Percentiles rank a stretch among this genome's conserved stretches.
Evolutionary conservation across 2,113 vertebrate species (phyloP).

Genomic region (Gopherus flavomarginatus): DNA sequence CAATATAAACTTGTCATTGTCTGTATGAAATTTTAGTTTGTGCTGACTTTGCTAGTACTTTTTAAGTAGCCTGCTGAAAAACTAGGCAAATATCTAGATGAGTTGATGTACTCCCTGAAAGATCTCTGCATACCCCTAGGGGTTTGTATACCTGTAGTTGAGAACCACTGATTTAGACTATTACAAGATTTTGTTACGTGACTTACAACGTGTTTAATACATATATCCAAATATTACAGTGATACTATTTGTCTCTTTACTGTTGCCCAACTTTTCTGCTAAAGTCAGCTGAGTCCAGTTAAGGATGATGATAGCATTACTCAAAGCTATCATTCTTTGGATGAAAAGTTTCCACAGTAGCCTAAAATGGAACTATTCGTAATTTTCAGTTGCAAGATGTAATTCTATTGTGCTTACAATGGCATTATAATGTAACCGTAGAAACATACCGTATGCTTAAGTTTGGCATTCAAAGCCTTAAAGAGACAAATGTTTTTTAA

Average conservation of each 20-base stretch:
- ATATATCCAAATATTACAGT: not conserved
- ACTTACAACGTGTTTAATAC: not conserved
- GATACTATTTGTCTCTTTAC: not conserved
- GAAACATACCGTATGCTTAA: not conserved
- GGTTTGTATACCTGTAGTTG: too few relatives aligned
- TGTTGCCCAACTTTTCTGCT: slow-evolving; percentile 1
- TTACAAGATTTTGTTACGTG: not conserved
- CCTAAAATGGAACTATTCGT: not conserved
- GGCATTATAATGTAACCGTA: not conserved
- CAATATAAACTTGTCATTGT: too few relatives aligned
- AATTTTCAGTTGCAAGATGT: not conserved
- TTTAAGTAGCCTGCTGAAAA: too few relatives aligned
- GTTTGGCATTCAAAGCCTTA: not conserved
- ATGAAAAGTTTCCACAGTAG: not conserved
- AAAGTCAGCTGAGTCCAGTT: slow-evolving; percentile 2
- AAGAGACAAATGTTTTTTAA: too few relatives aligned
- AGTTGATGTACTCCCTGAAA: too few relatives aligned
- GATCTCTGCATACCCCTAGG: too few relatives aligned
- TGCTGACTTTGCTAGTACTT: too few relatives aligned
- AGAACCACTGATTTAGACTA: not conserved
- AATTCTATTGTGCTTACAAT: not conserved
- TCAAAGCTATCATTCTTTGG: not conserved
- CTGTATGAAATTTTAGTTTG: too few relatives aligned
- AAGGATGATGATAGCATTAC: not conserved
- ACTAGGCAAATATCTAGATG: too few relatives aligned